A percentile compares a stretch with the other conserved stretches of the same genome.
Evolutionary conservation across 2,888 invertebrate species (phyloP).

Genomic region (Pantelozetes paolii): DNA sequence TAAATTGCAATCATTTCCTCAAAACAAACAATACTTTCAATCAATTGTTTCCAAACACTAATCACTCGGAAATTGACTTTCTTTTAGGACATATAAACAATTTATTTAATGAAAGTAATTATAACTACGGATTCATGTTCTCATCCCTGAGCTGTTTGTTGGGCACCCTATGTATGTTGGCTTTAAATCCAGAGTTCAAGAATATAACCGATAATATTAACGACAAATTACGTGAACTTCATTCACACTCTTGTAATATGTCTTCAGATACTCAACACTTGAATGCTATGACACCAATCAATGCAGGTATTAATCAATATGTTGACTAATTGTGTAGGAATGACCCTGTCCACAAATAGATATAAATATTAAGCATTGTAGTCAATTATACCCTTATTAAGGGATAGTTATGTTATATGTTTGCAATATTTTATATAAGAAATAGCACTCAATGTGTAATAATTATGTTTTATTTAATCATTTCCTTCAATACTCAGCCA

Average conservation of each 20-base stretch:
- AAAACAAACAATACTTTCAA: too few species aligned
- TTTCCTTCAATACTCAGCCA: neutral
- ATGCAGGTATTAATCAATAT: neutral
- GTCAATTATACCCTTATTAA: too few species aligned
- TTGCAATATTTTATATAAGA: too few species aligned
- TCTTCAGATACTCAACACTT: constrained; percentile 7
- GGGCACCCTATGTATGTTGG: neutral
- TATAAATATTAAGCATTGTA: too few species aligned
- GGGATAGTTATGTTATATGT: too few species aligned
- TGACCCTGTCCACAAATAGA: too few species aligned
- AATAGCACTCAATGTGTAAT: neutral
- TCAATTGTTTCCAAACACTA: neutral
- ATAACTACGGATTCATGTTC: constrained; percentile 14
- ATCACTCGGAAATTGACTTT: neutral
- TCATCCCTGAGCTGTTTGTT: neutral
- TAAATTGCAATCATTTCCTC: too few species aligned
- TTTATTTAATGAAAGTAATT: constrained; percentile 9
- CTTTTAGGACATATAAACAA: constrained; percentile 23
- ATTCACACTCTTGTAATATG: neutral
- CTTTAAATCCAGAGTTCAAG: neutral
- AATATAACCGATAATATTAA: neutral
- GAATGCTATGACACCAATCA: neutral
- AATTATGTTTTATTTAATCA: neutral
- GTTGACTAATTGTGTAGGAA: neutral
- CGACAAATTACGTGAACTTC: neutral